Base-by-base conservation (phyloP, 2,888 invertebrate species). In the Mythimna vitellina region DNA sequence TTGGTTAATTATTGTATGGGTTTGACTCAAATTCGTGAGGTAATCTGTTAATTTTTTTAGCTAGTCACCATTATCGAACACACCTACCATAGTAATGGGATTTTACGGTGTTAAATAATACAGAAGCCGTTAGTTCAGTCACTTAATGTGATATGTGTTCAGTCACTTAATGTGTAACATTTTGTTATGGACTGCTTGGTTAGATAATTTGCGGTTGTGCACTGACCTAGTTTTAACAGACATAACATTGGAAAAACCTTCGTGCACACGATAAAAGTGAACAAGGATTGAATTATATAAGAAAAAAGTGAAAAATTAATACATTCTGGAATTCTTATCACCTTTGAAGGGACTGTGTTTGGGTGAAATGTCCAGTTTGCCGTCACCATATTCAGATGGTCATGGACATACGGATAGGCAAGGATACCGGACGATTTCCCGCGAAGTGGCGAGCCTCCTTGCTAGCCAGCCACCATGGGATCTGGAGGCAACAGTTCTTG, bases 41-140 rank as follows among this genome's bases (percentile, higher is more conserved):
- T 81, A 69, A 82, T 79, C 67, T 38, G n/a, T 62, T 17, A 49
- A 20, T 9, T 51, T 60, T 63, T 65, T 81, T 69, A n/a, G 85
- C 83, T 78, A 85, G 80, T 87, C 80, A 87, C 6, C 57, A 35
- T 65, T 78, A 76, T 42, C 69, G 46, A 65, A 81, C 88, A 89
- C 89, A 84, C 89, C 88, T 49, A 66, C 2, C 10, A 20, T 57
- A 73, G 67, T 69, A 65, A 69, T 69, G 75, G 75, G 81, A 73
- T 86, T 84, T 80, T 79, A 12, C 46, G 7, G 0, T 56, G 65
- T 70, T 79, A 14, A 54, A 63, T 69, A 71, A 80, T 54, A 60
- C 64, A 58, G 80, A 76, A 70, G 57, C 71, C 14, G 56, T n/a
- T 62, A 60, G 79, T 78, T 81, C 70, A 71, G 54, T 81, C 61